These are phyloP conservation scores for Muscicapa comitata DNA, from an alignment of 2,797 vertebrate genomes.

Conservation along the genomic window DNA sequence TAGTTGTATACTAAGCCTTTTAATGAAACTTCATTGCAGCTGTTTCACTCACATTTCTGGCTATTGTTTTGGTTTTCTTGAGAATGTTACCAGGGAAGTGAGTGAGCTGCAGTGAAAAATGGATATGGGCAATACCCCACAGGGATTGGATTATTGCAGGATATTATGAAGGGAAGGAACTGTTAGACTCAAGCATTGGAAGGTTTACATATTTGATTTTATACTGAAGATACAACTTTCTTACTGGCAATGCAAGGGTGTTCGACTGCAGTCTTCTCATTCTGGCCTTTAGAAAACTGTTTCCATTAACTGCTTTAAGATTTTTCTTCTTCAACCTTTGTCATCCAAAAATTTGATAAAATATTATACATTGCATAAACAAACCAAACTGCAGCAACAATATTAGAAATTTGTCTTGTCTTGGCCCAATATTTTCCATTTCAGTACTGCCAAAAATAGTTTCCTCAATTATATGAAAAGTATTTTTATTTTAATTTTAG, in stretches of 20 bases:
- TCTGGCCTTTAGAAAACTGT: background rate
- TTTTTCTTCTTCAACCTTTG: background rate
- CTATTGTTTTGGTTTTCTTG: background rate
- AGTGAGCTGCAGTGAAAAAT: background rate
- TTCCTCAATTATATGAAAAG: background rate
- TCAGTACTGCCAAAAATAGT: background rate
- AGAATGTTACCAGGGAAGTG: background rate
- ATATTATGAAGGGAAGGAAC: background rate
- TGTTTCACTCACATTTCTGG: background rate
- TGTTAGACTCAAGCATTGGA: background rate
- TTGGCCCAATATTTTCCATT: background rate
- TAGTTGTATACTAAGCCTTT: background rate
- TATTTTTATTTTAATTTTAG: background rate
- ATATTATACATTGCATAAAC: background rate
- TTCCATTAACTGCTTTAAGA: background rate
- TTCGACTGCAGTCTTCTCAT: background rate
- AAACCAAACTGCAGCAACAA: background rate
- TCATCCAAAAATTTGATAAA: background rate
- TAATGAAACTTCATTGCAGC: background rate
- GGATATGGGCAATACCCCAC: background rate
- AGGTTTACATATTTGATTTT: background rate
- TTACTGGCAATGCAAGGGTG: background rate
- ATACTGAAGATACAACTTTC: background rate
- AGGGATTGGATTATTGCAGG: background rate
- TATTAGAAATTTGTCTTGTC: background rate